These are phyloP conservation scores for Amphiprion percula DNA, from an alignment of 2,113 vertebrate genomes.

Conservation along the genomic window DNA sequence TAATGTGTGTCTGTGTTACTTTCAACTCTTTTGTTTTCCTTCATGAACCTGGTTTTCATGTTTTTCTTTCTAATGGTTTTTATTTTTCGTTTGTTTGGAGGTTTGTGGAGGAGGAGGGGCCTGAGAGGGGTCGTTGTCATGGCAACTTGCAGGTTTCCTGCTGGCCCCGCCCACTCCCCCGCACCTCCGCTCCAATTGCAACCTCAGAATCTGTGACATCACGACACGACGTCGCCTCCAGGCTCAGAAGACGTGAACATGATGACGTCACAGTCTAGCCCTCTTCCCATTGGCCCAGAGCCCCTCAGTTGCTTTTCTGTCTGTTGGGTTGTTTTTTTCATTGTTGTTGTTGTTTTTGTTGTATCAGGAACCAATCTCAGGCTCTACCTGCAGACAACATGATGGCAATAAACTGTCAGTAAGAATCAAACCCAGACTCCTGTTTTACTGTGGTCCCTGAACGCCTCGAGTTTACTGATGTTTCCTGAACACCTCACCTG, in stretches of 20 bases:
- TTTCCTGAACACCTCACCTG: too few species aligned
- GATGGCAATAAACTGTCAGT: constrained; percentile 69
- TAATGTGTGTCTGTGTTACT: constrained; percentile 32
- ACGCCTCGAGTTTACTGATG: too few species aligned
- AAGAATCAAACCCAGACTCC: neutral
- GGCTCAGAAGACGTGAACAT: neutral
- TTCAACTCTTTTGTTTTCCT: constrained; percentile 55
- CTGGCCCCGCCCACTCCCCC: constrained; percentile 27
- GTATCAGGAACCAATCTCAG: constrained; percentile 71
- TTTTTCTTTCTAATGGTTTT: constrained; percentile 12
- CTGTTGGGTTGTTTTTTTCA: constrained; percentile 32
- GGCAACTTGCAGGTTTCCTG: too few species aligned
- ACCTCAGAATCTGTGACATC: constrained; percentile 36
- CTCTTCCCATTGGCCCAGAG: constrained; percentile 50
- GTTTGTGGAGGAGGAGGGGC: constrained; percentile 4
- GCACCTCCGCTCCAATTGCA: constrained; percentile 13
- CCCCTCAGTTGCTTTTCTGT: constrained; percentile 4
- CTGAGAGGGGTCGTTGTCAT: too few species aligned
- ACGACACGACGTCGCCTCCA: neutral
- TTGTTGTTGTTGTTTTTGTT: constrained; percentile 58
- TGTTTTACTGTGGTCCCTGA: neutral
- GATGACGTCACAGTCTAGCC: constrained; percentile 42
- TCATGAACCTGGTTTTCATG: constrained; percentile 40
- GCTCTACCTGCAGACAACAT: constrained; percentile 65
- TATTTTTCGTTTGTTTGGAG: constrained; percentile 16